Conservation (phyloP, 2,113 vertebrate species). For the Ophthalmolycus amberensis region DNA sequence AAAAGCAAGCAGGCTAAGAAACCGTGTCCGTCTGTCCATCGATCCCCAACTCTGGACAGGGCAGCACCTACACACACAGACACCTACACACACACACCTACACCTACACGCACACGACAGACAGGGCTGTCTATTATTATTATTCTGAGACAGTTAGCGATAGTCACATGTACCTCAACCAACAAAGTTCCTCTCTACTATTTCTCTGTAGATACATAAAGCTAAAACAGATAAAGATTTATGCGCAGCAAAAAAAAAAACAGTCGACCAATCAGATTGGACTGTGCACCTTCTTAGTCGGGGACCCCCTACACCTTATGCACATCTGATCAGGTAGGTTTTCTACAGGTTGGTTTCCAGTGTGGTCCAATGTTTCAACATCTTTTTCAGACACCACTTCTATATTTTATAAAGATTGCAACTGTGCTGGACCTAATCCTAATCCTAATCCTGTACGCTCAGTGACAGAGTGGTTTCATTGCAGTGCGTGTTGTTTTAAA, state of each 20-base stretch:
- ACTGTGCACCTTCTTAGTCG: too few species aligned
- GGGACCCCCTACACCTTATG: neutral
- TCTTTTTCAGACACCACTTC: neutral
- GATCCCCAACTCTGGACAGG: too few species aligned
- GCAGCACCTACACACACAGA: too few species aligned
- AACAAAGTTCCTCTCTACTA: neutral
- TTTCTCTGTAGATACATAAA: neutral
- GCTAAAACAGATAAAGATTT: neutral
- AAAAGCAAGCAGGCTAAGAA: neutral
- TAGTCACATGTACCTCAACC: neutral
- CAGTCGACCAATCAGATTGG: too few species aligned
- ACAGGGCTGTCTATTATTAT: too few species aligned
- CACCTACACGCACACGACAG: too few species aligned
- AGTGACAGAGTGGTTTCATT: neutral
- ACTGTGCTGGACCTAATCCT: constrained; percentile 3
- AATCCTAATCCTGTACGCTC: neutral
- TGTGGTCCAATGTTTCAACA: neutral
- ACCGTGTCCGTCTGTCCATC: too few species aligned
- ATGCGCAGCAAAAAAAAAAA: neutral
- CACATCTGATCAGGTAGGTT: neutral
- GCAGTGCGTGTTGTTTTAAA: neutral
- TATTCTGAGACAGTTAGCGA: neutral
- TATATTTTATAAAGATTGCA: constrained; percentile 1
- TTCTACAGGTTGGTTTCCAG: neutral
- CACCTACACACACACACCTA: too few species aligned